phyloP scores from a whole-genome alignment of 2,797 vertebrate genomes.

The Peromyscus aztecus region DNA sequence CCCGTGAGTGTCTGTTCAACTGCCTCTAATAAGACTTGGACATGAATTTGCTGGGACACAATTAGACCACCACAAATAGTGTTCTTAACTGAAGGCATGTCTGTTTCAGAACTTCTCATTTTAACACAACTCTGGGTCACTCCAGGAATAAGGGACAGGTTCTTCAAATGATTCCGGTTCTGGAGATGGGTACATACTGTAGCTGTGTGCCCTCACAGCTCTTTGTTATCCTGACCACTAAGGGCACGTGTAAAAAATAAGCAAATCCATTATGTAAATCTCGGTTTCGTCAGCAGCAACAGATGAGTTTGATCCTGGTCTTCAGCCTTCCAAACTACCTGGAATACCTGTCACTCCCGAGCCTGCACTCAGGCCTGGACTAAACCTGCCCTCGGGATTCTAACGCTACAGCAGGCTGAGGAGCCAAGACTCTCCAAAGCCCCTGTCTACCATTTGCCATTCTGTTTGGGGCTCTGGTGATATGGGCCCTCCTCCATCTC shows the following conservation, averaged over 20 bases:
- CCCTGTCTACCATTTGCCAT: background rate
- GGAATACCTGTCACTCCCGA: background rate
- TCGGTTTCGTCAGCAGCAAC: background rate
- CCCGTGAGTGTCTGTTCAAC: too few relatives aligned
- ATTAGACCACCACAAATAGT: background rate
- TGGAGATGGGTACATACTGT: background rate
- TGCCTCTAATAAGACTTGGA: background rate
- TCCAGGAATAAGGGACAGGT: fast-evolving
- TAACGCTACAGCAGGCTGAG: background rate
- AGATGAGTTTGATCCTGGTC: background rate
- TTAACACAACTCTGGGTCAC: background rate
- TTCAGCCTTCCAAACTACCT: background rate
- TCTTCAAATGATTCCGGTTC: background rate
- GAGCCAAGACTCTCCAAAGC: background rate
- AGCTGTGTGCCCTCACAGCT: background rate
- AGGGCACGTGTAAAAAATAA: background rate
- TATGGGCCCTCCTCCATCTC: background rate
- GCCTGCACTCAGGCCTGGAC: background rate
- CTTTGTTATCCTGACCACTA: slow-evolving; percentile 19
- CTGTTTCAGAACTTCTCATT: background rate
- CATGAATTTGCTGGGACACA: background rate
- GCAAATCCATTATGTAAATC: slow-evolving; percentile 11
- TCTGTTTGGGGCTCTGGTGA: background rate
- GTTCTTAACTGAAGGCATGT: background rate
- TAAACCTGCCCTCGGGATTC: background rate